These are phyloP conservation scores for Melieria crassipennis DNA, from an alignment of 2,888 invertebrate species.

Conservation along the genomic window DNA sequence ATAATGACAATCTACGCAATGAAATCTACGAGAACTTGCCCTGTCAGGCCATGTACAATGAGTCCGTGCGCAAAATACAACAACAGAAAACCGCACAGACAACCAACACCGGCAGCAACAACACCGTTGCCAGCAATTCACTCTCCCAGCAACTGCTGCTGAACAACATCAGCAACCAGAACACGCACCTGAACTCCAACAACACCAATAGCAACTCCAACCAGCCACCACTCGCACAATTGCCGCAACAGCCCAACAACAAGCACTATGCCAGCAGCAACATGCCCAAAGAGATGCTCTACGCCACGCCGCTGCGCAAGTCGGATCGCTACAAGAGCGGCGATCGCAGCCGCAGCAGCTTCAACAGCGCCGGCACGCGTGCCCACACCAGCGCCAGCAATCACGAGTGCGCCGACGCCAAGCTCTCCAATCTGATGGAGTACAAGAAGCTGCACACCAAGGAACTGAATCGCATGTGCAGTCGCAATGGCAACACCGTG, in stretches of 20 bases:
- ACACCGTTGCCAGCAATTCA: slow-evolving; percentile 47
- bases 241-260: slow-evolving; percentile 27
- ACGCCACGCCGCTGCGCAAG: slow-evolving; percentile 65
- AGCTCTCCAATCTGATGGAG: slow-evolving; percentile 59
- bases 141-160: slow-evolving; percentile 49
- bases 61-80: slow-evolving; percentile 65
- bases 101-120: slow-evolving; percentile 39
- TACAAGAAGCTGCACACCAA: slow-evolving; percentile 54
- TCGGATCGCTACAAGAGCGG: slow-evolving; percentile 65
- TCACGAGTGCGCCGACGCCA: slow-evolving; percentile 48
- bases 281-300: slow-evolving; percentile 64
- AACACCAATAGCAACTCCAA: slow-evolving; percentile 43
- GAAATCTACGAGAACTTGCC: slow-evolving; percentile 66
- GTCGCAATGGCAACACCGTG: slow-evolving; percentile 58
- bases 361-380: slow-evolving; percentile 39
- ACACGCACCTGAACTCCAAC: slow-evolving; percentile 46
- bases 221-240: slow-evolving; percentile 36
- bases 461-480: slow-evolving; percentile 58
- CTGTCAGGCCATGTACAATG: slow-evolving; percentile 66
- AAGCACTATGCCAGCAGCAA: slow-evolving; percentile 44
- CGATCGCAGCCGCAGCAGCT: slow-evolving; percentile 59
- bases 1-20: slow-evolving; percentile 65
- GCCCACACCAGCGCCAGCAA: slow-evolving; percentile 37
- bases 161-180: slow-evolving; percentile 57
- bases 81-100: slow-evolving; percentile 54